Base-by-base conservation (phyloP, 2,888 invertebrate species). In the Nephrotoma appendiculata region DNA sequence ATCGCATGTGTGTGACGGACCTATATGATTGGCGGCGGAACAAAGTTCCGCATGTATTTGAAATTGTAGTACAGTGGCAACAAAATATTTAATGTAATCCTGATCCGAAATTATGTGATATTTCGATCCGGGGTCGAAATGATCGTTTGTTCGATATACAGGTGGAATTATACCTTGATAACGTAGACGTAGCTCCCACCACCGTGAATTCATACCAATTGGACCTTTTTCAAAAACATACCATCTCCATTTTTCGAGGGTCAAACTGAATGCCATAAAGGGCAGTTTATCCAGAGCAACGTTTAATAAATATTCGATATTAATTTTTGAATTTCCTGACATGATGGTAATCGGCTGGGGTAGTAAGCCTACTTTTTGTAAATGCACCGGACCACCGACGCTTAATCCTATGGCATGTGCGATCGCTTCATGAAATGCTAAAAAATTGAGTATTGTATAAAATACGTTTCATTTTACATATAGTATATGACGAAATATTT, bases 171-270 rank as follows among this genome's bases (percentile, higher is more conserved):
- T 93, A 0, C 96, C 96, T 93, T 96, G 94, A 89, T 94, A 95
- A 86, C 94, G 92, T 0, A 96, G 90, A 86, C 95, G 93, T 89
- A 96, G 92, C 88, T 95, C 95, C 96, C 96, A 96, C 96, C 96
- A 96, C 88, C 93, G 92, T 1, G 94, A 92, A 88, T 96, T 96
- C 95, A 95, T 95, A 85, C 94, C 93, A 52, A 93, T 92, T 0
- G 95, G 94, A 0, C 95, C 95, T 87, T 95, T 95, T 89, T 95
- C 94, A 89, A 96, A 96, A 0, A 96, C 93, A 85, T 95, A 93
- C 95, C 96, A 96, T 6, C 97, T 93, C 96, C 96, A 97, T 93
- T 95, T 94, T 90, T 97, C 97, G 6, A 97, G 94, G 89, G 96
- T 93, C 88, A 95, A 95, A 0, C 96, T 96, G 90, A 96, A 97